Conservation (phyloP, 92 coral and sea anemone species). For the Palythoa heliodiscus region DNA sequence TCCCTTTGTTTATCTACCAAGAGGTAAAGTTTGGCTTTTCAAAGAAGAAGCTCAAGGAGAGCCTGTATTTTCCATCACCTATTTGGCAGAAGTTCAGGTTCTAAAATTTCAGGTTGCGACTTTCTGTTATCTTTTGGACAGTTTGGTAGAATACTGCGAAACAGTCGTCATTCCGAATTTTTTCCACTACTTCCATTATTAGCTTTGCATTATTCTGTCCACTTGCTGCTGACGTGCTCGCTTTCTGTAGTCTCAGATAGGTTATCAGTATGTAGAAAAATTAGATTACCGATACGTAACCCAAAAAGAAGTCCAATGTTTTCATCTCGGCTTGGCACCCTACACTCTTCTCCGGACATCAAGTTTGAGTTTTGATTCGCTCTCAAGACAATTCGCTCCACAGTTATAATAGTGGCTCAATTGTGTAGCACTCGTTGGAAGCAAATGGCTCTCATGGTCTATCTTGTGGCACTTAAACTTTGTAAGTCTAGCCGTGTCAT, state of each 20-base stretch:
- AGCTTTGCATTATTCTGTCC: conserved; percentile 47
- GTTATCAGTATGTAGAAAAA: conserved; percentile 51
- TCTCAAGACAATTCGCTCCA: conserved; percentile 57
- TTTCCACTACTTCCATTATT: conserved; percentile 41
- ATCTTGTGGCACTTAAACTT: conserved; percentile 47
- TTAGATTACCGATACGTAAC: conserved; percentile 43
- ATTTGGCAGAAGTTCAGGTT: conserved; percentile 42
- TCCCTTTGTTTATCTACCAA: no score
- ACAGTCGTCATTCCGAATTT: conserved; percentile 44
- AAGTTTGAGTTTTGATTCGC: conserved; percentile 54
- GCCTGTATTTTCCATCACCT: no score
- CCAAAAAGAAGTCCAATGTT: conserved; percentile 58
- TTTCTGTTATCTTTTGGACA: conserved; percentile 38
- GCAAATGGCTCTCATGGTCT: conserved; percentile 43
- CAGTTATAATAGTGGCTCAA: conserved; percentile 44
- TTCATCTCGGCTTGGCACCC: conserved; percentile 70
- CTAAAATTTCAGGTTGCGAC: conserved; percentile 45
- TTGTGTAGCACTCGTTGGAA: conserved; percentile 43
- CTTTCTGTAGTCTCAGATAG: conserved; percentile 39
- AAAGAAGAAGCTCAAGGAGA: no score
- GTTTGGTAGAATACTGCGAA: conserved; percentile 44
- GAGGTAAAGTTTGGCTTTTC: no score
- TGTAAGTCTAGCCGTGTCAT: conserved; percentile 40
- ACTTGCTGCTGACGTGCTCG: conserved; percentile 52
- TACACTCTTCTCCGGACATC: conserved; percentile 56